These are phyloP conservation scores for Caenorhabditis sp. DNA, from an alignment of 2,888 invertebrate species.

Conservation along the genomic window DNA sequence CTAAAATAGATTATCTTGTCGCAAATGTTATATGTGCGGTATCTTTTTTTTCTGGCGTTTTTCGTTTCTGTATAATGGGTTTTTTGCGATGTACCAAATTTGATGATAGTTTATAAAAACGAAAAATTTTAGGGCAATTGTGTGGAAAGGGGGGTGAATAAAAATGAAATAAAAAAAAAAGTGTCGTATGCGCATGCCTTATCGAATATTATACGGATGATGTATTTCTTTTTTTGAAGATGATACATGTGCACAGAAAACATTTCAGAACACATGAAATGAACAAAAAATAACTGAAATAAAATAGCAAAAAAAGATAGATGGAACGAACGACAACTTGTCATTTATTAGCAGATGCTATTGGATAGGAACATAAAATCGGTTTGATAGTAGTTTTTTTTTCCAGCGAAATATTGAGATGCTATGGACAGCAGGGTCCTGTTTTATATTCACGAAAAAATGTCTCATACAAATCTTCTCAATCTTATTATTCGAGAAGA, in stretches of 20 bases:
- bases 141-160: too few species aligned
- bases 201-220: constrained; percentile 4
- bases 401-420: too few species aligned
- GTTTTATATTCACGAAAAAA: too few species aligned
- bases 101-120: too few species aligned
- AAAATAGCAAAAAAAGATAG: not conserved
- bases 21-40: not conserved
- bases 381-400: too few species aligned
- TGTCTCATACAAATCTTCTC: too few species aligned
- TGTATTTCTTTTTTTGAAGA: not conserved
- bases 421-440: too few species aligned
- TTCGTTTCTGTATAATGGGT: too few species aligned
- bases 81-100: too few species aligned
- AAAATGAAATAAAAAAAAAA: not conserved
- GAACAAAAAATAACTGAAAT: not conserved
- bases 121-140: too few species aligned
- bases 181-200: not conserved
- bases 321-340: not conserved
- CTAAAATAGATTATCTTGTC: not conserved
- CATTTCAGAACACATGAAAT: not conserved
- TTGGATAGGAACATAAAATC: not conserved
- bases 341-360: not conserved
- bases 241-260: not conserved
- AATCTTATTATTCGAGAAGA: too few species aligned
- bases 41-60: too few species aligned